Base-by-base conservation (phyloP, 1,140 invertebrate species). In the Drosophila orosa region DNA sequence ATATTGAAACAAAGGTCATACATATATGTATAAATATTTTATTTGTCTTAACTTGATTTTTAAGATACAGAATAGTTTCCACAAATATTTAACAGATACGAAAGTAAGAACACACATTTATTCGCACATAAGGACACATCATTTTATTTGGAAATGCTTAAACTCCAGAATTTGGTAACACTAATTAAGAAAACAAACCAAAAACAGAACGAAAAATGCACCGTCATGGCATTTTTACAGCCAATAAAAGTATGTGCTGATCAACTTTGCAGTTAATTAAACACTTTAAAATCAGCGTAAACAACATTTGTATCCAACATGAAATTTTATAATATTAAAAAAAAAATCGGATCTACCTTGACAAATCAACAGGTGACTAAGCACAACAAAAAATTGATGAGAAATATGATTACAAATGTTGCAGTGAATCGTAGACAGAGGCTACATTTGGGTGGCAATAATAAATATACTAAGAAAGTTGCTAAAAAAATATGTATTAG, bases 141-240 rank as follows among this genome's bases (percentile, higher is more conserved):
- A 65, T 72, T 74, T 63, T 56, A 63, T 80, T 74, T 66, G 56
- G 27, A 24, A 60, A 13, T 39, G 29, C 22, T 6, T n/a, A 61
- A 61, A 33, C 22, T 25, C 5, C 6, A 13, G 8, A 8, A 33
- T 33, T 57, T 35, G 52, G 61, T 44, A 39, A 44, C 27, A 25
- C n/a, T 22, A 19, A 58, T 42, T 22, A 22, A 19, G n/a, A 40
- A 48, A 35, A 33, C 29, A 44, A 42, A 13, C 37, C 17, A 13
- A 61, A 19, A 25, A n/a, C 22, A 31, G 17, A 52, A 52, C 59
- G 12, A 58, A 67, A 67, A 62, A 29, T 39, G 31, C 31, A 62
- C 44, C 10, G 57, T 67, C 63, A 67, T 67, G 57, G 15, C 24
- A 17, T 61, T 67, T 61, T 48, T 42, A 48, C 33, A 61, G 44